These are phyloP conservation scores for Hemithea aestivaria DNA, from an alignment of 2,888 invertebrate species.

Conservation along the genomic window DNA sequence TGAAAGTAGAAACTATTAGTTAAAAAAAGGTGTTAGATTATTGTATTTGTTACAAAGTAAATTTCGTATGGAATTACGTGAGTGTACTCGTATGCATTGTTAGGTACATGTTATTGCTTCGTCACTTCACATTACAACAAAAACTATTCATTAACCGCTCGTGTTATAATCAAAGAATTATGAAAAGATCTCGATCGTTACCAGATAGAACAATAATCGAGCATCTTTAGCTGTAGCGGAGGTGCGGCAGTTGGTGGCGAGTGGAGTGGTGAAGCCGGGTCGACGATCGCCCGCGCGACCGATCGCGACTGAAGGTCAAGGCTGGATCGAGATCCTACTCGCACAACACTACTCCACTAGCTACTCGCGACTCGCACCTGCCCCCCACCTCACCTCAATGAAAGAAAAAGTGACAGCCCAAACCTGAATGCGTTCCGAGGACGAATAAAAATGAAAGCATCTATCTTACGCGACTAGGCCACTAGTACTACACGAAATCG, in stretches of 20 bases:
- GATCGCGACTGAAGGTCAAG: slow-evolving; percentile 74
- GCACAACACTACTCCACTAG: no score
- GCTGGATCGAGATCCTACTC: slow-evolving; percentile 61
- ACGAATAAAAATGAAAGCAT: slow-evolving; percentile 77
- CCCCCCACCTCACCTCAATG: slow-evolving; percentile 35
- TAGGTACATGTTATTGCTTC: no score
- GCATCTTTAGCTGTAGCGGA: slow-evolving; percentile 38
- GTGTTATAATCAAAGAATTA: slow-evolving; percentile 2
- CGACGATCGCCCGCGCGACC: slow-evolving; percentile 70
- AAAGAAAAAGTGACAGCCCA: slow-evolving; percentile 78
- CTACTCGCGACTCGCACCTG: slow-evolving; percentile 25
- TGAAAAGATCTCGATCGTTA: slow-evolving; percentile 19
- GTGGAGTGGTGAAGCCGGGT: slow-evolving; percentile 40
- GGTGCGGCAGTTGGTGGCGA: slow-evolving; percentile 38
- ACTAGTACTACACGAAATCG: slow-evolving; percentile 26
- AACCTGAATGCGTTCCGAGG: slow-evolving; percentile 75
- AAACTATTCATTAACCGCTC: not conserved
- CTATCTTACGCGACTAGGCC: slow-evolving; percentile 40
- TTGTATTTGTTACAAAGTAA: no score
- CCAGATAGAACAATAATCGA: slow-evolving; percentile 29
- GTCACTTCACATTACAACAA: no score
- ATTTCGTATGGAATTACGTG: no score
- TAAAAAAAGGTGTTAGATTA: no score
- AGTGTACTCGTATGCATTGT: no score
- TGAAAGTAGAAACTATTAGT: no score